Evolutionary conservation across 2,888 invertebrate species (phyloP).

Genomic region (Mesochorus sp.): DNA sequence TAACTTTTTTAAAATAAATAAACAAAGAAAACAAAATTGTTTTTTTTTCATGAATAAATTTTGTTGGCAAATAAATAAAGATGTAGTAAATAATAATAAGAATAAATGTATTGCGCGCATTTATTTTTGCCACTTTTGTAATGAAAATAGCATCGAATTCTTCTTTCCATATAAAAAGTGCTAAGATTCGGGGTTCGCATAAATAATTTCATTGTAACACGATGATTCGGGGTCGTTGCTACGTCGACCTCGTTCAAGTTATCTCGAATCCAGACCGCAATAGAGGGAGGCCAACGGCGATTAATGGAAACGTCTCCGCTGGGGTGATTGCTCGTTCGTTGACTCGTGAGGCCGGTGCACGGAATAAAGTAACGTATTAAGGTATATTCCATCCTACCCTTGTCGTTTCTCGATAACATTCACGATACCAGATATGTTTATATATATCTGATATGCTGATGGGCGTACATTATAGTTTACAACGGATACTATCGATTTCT

Average conservation of each 20-base stretch:
- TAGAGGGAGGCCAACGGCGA: constrained; percentile 62
- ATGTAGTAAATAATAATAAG: too few relatives aligned
- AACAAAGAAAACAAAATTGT: background rate
- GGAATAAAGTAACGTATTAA: constrained; percentile 38
- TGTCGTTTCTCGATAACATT: background rate
- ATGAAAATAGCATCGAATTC: too few relatives aligned
- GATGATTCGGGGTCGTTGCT: constrained; percentile 49
- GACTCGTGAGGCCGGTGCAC: constrained; percentile 65
- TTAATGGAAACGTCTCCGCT: constrained; percentile 67
- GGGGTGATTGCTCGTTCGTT: constrained; percentile 69
- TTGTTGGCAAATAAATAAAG: too few relatives aligned
- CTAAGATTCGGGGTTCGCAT: background rate
- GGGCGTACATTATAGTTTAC: too few relatives aligned
- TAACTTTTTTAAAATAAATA: too few relatives aligned
- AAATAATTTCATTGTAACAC: constrained; percentile 13
- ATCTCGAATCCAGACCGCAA: constrained; percentile 46
- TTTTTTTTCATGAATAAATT: background rate
- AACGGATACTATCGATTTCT: too few relatives aligned
- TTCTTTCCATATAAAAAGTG: too few relatives aligned
- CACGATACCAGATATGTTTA: background rate
- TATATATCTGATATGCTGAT: constrained; percentile 28
- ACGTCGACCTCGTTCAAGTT: constrained; percentile 60
- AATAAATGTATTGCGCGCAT: too few relatives aligned
- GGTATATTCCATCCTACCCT: background rate
- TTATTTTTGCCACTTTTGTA: too few relatives aligned